Conservation (phyloP, 2,888 invertebrate species). For the Cataglyphis rosenhaueri region DNA sequence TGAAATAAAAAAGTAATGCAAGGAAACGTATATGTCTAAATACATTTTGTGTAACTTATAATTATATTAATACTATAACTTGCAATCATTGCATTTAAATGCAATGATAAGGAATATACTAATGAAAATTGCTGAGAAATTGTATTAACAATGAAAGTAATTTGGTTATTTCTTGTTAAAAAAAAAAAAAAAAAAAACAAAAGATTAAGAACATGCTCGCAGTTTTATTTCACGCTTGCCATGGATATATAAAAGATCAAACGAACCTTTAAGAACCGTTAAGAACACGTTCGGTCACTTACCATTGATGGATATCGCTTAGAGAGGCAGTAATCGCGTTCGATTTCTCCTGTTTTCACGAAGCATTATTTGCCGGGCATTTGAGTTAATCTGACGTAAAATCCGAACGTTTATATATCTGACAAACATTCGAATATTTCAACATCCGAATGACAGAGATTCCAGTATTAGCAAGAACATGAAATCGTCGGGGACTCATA, state of each 20-base stretch:
- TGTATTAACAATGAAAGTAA: slow-evolving; percentile 5
- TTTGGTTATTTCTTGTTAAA: background rate
- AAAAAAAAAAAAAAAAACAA: background rate
- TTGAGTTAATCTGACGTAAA: slow-evolving; percentile 20
- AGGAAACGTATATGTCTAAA: background rate
- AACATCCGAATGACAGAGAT: background rate
- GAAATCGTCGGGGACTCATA: background rate
- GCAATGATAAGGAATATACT: background rate
- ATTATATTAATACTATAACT: background rate
- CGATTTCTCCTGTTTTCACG: slow-evolving; percentile 56
- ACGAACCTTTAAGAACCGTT: background rate
- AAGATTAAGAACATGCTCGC: background rate
- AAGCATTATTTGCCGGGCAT: slow-evolving; percentile 8
- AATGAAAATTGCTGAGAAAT: background rate
- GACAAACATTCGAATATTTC: slow-evolving; percentile 25
- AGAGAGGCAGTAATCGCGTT: slow-evolving; percentile 31
- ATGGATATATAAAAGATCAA: background rate
- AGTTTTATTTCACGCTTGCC: slow-evolving; percentile 35
- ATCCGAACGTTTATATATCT: slow-evolving; percentile 8
- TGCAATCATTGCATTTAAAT: background rate
- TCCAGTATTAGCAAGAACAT: slow-evolving; percentile 2
- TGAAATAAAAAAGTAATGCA: background rate
- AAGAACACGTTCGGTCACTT: slow-evolving; percentile 34
- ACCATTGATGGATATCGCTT: slow-evolving; percentile 31
- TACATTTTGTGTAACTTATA: background rate